Evolutionary conservation across 2,888 invertebrate species (phyloP).

Genomic region (Acronicta leporina): DNA sequence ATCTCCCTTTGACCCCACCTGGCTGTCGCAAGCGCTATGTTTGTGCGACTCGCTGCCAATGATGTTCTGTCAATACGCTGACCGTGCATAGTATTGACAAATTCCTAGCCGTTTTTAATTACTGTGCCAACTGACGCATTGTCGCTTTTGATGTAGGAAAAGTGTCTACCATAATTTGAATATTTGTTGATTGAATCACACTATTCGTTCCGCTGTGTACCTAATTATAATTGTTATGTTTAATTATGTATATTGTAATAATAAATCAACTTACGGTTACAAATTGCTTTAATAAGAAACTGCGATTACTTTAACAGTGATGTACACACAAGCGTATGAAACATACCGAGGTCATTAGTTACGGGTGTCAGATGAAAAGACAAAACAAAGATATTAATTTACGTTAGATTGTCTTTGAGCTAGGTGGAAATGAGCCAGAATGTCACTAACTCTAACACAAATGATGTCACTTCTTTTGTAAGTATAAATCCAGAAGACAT

Average conservation of each 20-base stretch:
- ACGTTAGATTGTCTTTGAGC: constrained; percentile 42
- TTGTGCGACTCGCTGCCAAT: constrained; percentile 78
- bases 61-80: constrained; percentile 86
- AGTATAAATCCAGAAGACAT: constrained; percentile 27
- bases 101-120: constrained; percentile 76
- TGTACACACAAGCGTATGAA: constrained; percentile 49
- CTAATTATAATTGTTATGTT: constrained; percentile 14
- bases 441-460: constrained; percentile 49
- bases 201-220: constrained; percentile 12
- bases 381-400: constrained; percentile 59
- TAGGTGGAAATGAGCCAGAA: constrained; percentile 62
- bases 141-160: constrained; percentile 53
- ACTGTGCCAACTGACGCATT: constrained; percentile 77
- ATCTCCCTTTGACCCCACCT: constrained; percentile 85
- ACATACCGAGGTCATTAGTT: constrained; percentile 52
- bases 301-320: constrained; percentile 45
- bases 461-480: constrained; percentile 39
- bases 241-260: constrained; percentile 34
- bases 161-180: constrained; percentile 37
- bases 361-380: constrained; percentile 61
- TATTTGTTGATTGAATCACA: constrained; percentile 46
- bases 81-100: constrained; percentile 79
- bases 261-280: constrained; percentile 45
- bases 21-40: constrained; percentile 80
- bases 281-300: constrained; percentile 45